phyloP scores from a whole-genome alignment of 2,113 vertebrate genomes.

The Athene cunicularia region DNA sequence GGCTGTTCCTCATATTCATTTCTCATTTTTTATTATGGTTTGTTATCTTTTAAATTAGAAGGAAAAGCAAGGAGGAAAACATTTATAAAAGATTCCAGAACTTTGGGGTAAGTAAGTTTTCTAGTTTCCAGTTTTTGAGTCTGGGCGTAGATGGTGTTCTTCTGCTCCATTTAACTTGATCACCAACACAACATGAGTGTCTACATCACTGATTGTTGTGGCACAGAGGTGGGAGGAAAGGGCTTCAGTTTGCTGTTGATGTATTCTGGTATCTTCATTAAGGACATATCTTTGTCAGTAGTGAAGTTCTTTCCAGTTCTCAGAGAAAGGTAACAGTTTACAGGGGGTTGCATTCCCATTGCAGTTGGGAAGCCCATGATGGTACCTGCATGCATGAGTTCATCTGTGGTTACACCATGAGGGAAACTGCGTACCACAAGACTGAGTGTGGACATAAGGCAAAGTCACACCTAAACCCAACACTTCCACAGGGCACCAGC shows the following conservation, averaged over 20 bases:
- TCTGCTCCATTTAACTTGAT: neutral
- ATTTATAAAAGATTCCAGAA: neutral
- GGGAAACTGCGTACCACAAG: neutral
- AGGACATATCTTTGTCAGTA: neutral
- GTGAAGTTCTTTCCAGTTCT: neutral
- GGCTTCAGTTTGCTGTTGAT: neutral
- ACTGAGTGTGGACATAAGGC: neutral
- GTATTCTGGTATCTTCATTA: neutral
- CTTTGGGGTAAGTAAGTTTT: neutral
- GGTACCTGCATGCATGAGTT: fast-evolving
- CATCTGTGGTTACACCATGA: neutral
- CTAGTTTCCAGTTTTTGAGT: neutral
- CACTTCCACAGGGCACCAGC: neutral
- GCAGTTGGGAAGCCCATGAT: neutral
- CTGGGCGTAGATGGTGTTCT: neutral
- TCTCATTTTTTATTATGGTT: neutral
- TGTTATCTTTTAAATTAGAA: neutral
- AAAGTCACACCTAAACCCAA: neutral
- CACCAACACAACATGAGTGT: neutral
- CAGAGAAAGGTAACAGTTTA: neutral
- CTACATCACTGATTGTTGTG: fast-evolving
- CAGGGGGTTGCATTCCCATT: neutral
- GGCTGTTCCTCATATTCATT: neutral
- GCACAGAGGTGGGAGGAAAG: neutral
- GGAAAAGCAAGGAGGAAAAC: neutral